These are phyloP conservation scores for Cyclophora albipunctata DNA, from an alignment of 2,888 invertebrate genomes.

Conservation along the genomic window DNA sequence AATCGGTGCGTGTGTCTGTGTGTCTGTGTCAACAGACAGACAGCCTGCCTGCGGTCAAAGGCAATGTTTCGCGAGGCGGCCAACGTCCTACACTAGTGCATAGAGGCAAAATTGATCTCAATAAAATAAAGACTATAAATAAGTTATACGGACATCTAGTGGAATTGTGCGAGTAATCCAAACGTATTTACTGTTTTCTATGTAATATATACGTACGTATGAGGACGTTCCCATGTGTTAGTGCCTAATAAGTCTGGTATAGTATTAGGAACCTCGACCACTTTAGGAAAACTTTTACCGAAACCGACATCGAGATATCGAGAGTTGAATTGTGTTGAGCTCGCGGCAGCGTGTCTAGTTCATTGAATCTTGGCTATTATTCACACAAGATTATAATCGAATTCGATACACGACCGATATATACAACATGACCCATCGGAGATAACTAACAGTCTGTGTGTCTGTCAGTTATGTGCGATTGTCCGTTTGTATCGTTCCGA, in stretches of 20 bases:
- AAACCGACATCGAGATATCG: conserved; percentile 52
- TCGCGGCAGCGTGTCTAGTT: conserved; percentile 28
- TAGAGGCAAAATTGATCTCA: conserved; percentile 71
- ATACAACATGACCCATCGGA: too few relatives aligned
- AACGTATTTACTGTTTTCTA: conserved; percentile 66
- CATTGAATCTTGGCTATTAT: conserved; percentile 40
- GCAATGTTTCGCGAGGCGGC: conserved; percentile 31
- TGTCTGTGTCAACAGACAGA: conserved; percentile 1
- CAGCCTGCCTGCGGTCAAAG: background rate
- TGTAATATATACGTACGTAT: conserved; percentile 54
- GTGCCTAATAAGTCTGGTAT: conserved; percentile 69
- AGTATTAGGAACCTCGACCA: conserved; percentile 51
- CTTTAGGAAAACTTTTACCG: conserved; percentile 50
- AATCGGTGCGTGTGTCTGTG: too few relatives aligned
- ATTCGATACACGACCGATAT: background rate
- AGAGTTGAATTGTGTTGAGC: conserved; percentile 42
- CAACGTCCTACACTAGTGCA: conserved; percentile 46
- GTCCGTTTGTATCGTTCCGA: background rate
- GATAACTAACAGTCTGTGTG: too few relatives aligned
- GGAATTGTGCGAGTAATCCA: conserved; percentile 67
- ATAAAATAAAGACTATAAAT: conserved; percentile 65
- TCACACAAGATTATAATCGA: conserved; percentile 33
- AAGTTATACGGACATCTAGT: conserved; percentile 54
- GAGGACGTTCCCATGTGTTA: conserved; percentile 56
- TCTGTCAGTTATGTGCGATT: too few relatives aligned